These are phyloP conservation scores for Gadopsis bispinosus DNA, from an alignment of 2,797 vertebrate species.

Conservation along the genomic window DNA sequence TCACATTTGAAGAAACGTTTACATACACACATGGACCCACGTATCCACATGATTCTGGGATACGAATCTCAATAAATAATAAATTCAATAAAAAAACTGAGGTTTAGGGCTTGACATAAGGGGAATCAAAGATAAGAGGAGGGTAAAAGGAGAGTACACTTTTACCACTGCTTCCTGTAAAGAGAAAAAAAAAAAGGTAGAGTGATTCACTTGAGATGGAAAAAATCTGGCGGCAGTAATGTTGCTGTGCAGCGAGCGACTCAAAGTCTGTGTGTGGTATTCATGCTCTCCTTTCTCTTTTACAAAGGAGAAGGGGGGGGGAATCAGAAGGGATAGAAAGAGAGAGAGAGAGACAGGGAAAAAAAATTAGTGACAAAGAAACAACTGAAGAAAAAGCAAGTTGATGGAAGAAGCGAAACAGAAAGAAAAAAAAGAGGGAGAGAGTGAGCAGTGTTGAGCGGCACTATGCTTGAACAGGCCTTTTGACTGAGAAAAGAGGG, in stretches of 20 bases:
- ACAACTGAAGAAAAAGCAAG: constrained; percentile 62
- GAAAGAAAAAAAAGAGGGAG: constrained; percentile 45
- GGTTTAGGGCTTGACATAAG: not conserved
- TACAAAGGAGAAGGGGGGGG: constrained; percentile 58
- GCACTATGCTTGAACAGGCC: constrained; percentile 85
- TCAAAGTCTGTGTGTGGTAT: constrained; percentile 86
- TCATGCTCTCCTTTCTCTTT: constrained; percentile 68
- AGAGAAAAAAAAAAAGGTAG: constrained; percentile 49
- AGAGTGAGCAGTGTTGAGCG: constrained; percentile 50
- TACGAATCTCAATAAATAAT: constrained; percentile 12
- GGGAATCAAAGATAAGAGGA: constrained; percentile 50
- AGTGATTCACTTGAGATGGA: constrained; percentile 76
- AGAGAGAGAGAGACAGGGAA: constrained; percentile 53
- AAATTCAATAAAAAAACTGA: constrained; percentile 7
- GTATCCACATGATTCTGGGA: not conserved
- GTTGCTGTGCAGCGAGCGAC: constrained; percentile 66
- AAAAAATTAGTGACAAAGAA: constrained; percentile 59
- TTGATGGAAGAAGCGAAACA: constrained; percentile 49
- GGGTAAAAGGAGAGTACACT: constrained; percentile 33
- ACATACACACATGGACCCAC: not conserved
- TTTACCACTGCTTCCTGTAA: constrained; percentile 58
- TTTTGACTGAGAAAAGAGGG: constrained; percentile 76
- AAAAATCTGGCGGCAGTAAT: constrained; percentile 78
- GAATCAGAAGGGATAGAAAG: constrained; percentile 56
- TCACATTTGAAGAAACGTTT: not conserved